Evolutionary conservation across 2,797 vertebrate genomes (phyloP).

Genomic region (Leptoclinus maculatus): DNA sequence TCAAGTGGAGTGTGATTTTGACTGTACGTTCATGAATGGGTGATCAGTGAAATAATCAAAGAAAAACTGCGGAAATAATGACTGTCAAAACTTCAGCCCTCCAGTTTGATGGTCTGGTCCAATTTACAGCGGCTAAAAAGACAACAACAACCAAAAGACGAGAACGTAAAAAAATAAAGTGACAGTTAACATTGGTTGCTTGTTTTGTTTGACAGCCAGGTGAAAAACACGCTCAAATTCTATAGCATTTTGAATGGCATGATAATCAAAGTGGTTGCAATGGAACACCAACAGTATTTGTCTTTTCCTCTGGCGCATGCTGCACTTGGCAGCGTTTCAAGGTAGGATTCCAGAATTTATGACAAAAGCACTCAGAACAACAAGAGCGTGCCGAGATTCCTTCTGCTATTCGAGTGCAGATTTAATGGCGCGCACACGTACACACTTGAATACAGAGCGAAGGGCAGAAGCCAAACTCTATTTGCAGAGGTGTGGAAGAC

Average conservation of each 20-base stretch:
- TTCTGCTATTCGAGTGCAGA: conserved; percentile 56
- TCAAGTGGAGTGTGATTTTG: conserved; percentile 9
- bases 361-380: conserved; percentile 63
- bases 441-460: conserved; percentile 71
- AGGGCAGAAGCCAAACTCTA: conserved; percentile 67
- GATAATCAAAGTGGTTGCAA: conserved; percentile 44
- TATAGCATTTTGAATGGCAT: conserved; percentile 32
- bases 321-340: conserved; percentile 57
- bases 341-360: conserved; percentile 61
- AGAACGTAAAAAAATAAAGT: conserved; percentile 6
- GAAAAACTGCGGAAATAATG: conserved; percentile 4
- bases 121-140: conserved; percentile 14
- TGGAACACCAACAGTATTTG: conserved; percentile 33
- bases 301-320: conserved; percentile 35
- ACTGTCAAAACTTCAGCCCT: conserved; percentile 32
- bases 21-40: conserved; percentile 17
- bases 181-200: conserved; percentile 42
- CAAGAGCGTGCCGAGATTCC: conserved; percentile 44
- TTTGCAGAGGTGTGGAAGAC: conserved; percentile 64
- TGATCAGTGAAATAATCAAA: conserved; percentile 32
- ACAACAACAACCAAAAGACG: background rate
- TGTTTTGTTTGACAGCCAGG: conserved; percentile 39
- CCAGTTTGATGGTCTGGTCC: conserved; percentile 9
- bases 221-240: conserved; percentile 21
- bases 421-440: conserved; percentile 58